Evolutionary conservation across 2,113 vertebrate species (phyloP).

Genomic region (Cnemophilus loriae): DNA sequence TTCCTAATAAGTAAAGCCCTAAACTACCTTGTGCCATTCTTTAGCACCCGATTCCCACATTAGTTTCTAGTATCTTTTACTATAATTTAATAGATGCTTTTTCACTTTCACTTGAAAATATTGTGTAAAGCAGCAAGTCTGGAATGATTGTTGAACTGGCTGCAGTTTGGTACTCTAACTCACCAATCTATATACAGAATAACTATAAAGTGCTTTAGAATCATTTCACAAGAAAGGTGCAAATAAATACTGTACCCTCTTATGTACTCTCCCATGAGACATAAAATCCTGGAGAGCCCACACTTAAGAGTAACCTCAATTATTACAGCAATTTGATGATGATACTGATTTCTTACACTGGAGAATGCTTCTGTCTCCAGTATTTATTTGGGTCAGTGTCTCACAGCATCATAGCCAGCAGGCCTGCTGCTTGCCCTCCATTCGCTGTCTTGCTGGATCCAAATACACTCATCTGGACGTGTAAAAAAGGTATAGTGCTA

Average conservation of each 20-base stretch:
- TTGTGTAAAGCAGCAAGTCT: not conserved
- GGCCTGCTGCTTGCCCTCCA: not conserved
- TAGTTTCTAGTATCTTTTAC: not conserved
- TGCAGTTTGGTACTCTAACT: not conserved
- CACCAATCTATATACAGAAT: not conserved
- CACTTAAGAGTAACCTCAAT: not conserved
- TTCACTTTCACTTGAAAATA: not conserved
- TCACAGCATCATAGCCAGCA: not conserved
- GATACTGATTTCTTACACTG: not conserved
- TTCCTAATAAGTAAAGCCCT: not conserved
- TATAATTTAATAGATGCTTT: not conserved
- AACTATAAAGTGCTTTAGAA: conserved; percentile 29
- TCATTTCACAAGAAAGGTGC: not conserved
- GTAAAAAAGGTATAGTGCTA: not conserved
- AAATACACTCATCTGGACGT: not conserved
- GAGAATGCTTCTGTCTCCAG: not conserved
- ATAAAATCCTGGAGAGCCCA: not conserved
- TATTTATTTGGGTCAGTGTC: not conserved
- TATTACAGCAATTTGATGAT: not conserved
- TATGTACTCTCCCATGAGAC: not conserved
- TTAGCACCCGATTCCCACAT: not conserved
- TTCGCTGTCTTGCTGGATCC: not conserved
- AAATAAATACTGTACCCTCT: not conserved
- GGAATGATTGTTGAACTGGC: not conserved
- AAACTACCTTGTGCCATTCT: not conserved